Conservation (phyloP, 2,113 vertebrate species). For the Falcunculus frontatus region DNA sequence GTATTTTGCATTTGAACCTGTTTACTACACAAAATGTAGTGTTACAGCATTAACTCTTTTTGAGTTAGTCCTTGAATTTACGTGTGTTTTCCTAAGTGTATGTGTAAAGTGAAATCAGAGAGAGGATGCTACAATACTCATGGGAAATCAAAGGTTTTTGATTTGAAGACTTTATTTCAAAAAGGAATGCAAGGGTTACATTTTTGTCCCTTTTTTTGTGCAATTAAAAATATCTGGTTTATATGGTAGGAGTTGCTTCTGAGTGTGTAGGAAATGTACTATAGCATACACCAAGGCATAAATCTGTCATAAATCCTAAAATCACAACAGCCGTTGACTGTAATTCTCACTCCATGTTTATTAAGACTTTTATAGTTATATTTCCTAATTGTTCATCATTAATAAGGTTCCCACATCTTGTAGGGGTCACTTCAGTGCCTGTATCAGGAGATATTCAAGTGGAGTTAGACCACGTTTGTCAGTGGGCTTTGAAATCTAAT, state of each 20-base stretch:
- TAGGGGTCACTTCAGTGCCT: background rate
- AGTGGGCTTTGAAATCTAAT: constrained; percentile 56
- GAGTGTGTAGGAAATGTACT: background rate
- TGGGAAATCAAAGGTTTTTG: background rate
- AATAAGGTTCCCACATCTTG: background rate
- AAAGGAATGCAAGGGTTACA: background rate
- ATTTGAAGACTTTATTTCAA: background rate
- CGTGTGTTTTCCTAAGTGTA: background rate
- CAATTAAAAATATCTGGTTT: background rate
- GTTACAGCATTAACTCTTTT: background rate
- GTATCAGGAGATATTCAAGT: background rate
- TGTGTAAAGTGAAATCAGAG: background rate
- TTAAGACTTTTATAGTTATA: background rate
- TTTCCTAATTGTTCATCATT: background rate
- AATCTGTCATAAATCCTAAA: constrained; percentile 3
- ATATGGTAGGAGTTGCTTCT: background rate
- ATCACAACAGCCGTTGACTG: background rate
- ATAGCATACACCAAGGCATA: background rate
- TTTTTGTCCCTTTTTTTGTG: background rate
- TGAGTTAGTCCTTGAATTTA: background rate
- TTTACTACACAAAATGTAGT: background rate
- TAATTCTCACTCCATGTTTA: background rate
- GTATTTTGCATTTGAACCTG: background rate
- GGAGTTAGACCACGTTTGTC: background rate
- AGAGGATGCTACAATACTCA: background rate